Base-by-base conservation (phyloP, 2,113 vertebrate species). In the Procavia capensis region DNA sequence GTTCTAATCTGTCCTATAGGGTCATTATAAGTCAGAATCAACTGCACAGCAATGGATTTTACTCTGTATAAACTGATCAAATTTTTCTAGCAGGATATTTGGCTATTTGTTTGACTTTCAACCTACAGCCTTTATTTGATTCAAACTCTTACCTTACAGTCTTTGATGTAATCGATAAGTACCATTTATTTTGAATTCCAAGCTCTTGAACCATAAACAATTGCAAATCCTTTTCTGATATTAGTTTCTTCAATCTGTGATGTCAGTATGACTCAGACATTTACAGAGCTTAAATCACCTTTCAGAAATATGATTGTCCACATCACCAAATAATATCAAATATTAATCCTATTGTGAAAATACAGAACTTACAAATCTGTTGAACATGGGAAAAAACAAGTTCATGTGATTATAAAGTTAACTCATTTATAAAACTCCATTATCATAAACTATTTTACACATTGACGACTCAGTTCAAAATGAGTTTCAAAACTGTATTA, bases 41-140 rank as follows among this genome's bases (percentile, higher is more conserved):
- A 54, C 50, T 54, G 3, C 3, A 54, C 50, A 16, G 50, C 14
- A 54, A 54, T 16, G 14, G 50, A 13, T 54, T 54, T 22, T 64
- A 47, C 47, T 82, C 31, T 63, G 47, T 34, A 27, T 20, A 70
- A 95, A 25, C 39, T 91, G 81, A 91, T 95, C 50, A 57, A 93
- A 54, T 50, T 89, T 98, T 97, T 63, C 83, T 80, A 88, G 96
- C 61, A 50, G 96, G 24, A n/a, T 88, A n/a, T 93, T 39, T 81
- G 95, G 95, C 47, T 92, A 25, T 43, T 81, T 86, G 59, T 54
- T 96, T 94, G 54, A 91, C 95, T 97, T 96, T 92, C 97, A 97
- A 36, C 2, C 31, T 36, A 68, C 50, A 31, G 6, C 31, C 66
- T 93, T 96, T 85, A 22, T n/a, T 97, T 96, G 85, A 54, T 54